Evolutionary conservation across 2,797 vertebrate species (phyloP).

Genomic region (Triplophysa yarkandensis): DNA sequence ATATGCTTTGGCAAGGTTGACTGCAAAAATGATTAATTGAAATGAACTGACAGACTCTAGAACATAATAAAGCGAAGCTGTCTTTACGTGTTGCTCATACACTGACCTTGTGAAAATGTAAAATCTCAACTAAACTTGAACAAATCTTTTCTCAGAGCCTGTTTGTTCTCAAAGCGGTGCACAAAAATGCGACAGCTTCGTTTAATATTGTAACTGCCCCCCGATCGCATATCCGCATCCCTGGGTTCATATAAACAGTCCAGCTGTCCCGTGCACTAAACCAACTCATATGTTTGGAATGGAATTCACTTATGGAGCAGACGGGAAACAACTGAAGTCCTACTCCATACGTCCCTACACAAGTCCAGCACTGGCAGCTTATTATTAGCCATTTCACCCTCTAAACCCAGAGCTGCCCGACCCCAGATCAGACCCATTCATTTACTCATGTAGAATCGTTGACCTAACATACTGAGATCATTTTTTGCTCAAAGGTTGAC

Average conservation of each 20-base stretch:
- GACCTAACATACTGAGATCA: background rate
- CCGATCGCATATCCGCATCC: background rate
- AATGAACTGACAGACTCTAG: background rate
- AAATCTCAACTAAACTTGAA: background rate
- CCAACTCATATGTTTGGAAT: constrained; percentile 58
- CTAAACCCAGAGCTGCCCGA: constrained; percentile 22
- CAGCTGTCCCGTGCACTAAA: constrained; percentile 42
- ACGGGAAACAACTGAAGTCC: constrained; percentile 51
- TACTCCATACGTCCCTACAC: constrained; percentile 64
- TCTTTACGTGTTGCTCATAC: background rate
- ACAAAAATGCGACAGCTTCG: background rate
- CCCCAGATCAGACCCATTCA: constrained; percentile 22
- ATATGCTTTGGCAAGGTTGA: background rate
- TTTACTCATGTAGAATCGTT: constrained; percentile 23
- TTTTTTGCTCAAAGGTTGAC: background rate
- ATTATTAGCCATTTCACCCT: constrained; percentile 62
- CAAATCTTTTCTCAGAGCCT: background rate
- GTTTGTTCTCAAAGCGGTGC: background rate
- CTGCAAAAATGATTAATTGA: background rate
- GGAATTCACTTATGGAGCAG: constrained; percentile 58
- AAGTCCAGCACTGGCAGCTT: constrained; percentile 65
- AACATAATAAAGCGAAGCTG: background rate
- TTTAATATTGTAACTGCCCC: background rate
- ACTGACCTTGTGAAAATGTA: background rate
- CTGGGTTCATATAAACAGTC: constrained; percentile 60